A percentile compares a stretch with the other conserved stretches of the same genome.
Conservation (phyloP, 1,140 invertebrate species). For the Aethina tumida region DNA sequence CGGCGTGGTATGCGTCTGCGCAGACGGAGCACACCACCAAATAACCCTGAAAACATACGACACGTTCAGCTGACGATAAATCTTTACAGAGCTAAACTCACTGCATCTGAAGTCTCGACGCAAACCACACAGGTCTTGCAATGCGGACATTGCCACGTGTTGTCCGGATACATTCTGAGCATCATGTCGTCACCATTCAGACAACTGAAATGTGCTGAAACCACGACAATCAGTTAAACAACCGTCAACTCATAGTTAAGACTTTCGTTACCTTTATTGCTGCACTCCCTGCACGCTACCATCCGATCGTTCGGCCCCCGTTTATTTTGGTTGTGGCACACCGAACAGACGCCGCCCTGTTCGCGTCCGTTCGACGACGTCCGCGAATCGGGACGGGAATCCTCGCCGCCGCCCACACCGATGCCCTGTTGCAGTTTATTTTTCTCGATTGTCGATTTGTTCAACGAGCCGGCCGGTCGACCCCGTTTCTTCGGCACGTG, state of each 20-base stretch:
- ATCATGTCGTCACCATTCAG: constrained; percentile 52
- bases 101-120: constrained; percentile 58
- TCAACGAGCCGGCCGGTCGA: constrained; percentile 47
- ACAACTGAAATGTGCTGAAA: constrained; percentile 54
- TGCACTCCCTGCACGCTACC: constrained; percentile 68
- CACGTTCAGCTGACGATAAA: constrained; percentile 7
- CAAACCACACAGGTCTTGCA: constrained; percentile 61
- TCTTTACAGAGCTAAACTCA: constrained; percentile 38
- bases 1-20: constrained; percentile 71
- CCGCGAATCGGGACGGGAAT: constrained; percentile 31
- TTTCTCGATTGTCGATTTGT: constrained; percentile 46
- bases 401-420: constrained; percentile 21
- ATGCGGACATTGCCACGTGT: constrained; percentile 61
- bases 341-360: constrained; percentile 46
- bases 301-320: constrained; percentile 54
- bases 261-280: constrained; percentile 55
- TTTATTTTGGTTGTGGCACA: constrained; percentile 44
- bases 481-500: constrained; percentile 57
- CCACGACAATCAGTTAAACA: background rate
- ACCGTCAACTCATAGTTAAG: background rate
- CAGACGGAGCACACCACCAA: constrained; percentile 70
- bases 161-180: constrained; percentile 51
- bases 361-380: constrained; percentile 38
- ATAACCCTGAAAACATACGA: constrained; percentile 42
- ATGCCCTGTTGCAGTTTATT: too few relatives aligned